Base-by-base conservation (phyloP, 37 sponge, comb jelly and placozoan species). In the Tethya wilhelma region DNA sequence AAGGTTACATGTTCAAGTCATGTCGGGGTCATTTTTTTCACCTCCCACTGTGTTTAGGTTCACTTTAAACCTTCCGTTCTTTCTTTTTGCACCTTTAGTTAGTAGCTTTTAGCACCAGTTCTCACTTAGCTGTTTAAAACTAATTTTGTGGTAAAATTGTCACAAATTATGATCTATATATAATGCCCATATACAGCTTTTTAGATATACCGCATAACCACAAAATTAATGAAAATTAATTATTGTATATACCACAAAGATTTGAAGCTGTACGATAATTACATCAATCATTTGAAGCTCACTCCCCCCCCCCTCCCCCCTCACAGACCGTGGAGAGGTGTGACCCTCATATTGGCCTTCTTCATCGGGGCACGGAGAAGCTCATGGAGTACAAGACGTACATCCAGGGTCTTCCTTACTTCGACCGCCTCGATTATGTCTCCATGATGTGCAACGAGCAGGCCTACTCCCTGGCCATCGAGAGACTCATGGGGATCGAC, bases 361-460 rank as follows among this genome's bases (percentile, higher is more conserved):
- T 98, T 8, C 99, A 98, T 41, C 71, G 99, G 46, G 99, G 99
- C 0, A 98, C 99, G 32, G 99, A 98, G 91, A 98, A 98, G 56
- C 89, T 98, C 26, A 96, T 96, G 37, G 99, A 98, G 67, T 96
- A 98, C 79, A 98, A 98, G 77, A 98, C 99, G 22, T 98, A 96
- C 86, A 36, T 49, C 43, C 86, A 97, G 89, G 99, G 93, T 5
- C 84, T 98, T 2, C 99, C 99, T 2, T 98, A 98, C 74, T 93
- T 98, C 64, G 99, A 98, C 59, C 89, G 99, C 0, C 91, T 98
- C 23, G 99, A 98, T 82, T 98, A 98, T 44, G 95, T 98, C n/a
- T 94, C 97, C 56, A 96, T 98, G 99, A 98, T 98, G 99, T 94
- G 95, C 87, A 98, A 92, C 64, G 99, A 98, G 75, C 97, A 96